phyloP scores from a whole-genome alignment of 2,888 invertebrate genomes.

The Autographa gamma region DNA sequence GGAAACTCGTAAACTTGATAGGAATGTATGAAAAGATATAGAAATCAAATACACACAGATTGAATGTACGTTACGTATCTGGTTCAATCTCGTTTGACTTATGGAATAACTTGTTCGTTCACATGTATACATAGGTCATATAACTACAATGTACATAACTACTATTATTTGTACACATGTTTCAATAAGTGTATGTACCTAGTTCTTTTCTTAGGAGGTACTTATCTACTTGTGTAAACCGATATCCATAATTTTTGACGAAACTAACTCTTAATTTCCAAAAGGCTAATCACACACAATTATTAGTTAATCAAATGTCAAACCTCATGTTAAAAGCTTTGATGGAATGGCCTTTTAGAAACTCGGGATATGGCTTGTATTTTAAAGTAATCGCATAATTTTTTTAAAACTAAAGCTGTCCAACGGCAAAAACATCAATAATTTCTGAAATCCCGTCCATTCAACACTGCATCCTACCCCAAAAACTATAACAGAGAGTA shows the following conservation, averaged over 20 bases:
- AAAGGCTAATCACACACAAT: too few species aligned
- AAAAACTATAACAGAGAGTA: too few species aligned
- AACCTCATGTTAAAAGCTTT: too few species aligned
- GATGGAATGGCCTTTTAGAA: too few species aligned
- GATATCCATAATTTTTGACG: background rate
- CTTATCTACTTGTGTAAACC: background rate
- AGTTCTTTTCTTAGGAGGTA: background rate
- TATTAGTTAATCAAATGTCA: too few species aligned
- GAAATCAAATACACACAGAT: conserved; percentile 45
- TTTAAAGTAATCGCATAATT: too few species aligned
- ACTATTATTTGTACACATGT: background rate
- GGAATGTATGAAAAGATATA: conserved; percentile 40
- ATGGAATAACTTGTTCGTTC: conserved; percentile 7
- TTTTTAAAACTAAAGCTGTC: too few species aligned
- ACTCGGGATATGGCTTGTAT: too few species aligned
- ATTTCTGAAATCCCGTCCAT: too few species aligned
- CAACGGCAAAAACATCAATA: too few species aligned
- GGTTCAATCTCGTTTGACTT: conserved; percentile 38
- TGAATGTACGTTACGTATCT: conserved; percentile 35
- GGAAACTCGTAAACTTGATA: conserved; percentile 31
- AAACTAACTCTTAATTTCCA: background rate
- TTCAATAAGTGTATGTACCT: background rate
- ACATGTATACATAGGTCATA: background rate
- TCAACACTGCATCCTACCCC: too few species aligned
- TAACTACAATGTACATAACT: background rate